A percentile compares a stretch with the other conserved stretches of the same genome.
phyloP scores from a whole-genome alignment of 2,888 invertebrate species.

The Archaeoteleia sp. region DNA sequence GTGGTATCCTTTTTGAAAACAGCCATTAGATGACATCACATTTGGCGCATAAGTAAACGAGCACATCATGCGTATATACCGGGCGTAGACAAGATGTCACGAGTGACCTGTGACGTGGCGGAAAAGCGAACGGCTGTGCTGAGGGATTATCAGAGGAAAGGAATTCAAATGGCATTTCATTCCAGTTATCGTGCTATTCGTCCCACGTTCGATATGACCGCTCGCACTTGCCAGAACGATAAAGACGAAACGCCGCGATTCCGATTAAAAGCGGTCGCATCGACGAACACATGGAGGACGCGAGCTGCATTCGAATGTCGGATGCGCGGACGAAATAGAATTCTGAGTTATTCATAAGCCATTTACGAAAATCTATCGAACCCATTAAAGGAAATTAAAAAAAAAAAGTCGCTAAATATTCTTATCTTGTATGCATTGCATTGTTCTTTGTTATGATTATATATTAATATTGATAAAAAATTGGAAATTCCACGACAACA shows the following conservation, averaged over 20 bases:
- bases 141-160: conserved; percentile 45
- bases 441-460: background rate
- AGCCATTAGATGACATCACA: background rate
- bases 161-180: conserved; percentile 48
- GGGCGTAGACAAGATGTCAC: conserved; percentile 13
- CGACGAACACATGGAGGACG: conserved; percentile 15
- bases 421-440: background rate
- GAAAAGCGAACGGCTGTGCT: conserved; percentile 9
- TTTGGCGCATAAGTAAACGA: background rate
- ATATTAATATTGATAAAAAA: background rate
- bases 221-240: conserved; percentile 26
- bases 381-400: conserved; percentile 3
- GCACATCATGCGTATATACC: conserved; percentile 5
- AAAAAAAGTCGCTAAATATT: background rate
- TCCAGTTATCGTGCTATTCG: conserved; percentile 24
- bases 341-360: conserved; percentile 16
- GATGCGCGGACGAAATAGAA: conserved; percentile 12
- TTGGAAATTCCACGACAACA: too few relatives aligned
- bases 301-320: conserved; percentile 17
- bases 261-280: conserved; percentile 35
- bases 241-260: conserved; percentile 35
- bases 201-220: conserved; percentile 25
- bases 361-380: conserved; percentile 1
- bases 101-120: conserved; percentile 15
- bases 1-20: background rate